Conservation (phyloP, 1,140 invertebrate species). For the Liolophura sinensis region DNA sequence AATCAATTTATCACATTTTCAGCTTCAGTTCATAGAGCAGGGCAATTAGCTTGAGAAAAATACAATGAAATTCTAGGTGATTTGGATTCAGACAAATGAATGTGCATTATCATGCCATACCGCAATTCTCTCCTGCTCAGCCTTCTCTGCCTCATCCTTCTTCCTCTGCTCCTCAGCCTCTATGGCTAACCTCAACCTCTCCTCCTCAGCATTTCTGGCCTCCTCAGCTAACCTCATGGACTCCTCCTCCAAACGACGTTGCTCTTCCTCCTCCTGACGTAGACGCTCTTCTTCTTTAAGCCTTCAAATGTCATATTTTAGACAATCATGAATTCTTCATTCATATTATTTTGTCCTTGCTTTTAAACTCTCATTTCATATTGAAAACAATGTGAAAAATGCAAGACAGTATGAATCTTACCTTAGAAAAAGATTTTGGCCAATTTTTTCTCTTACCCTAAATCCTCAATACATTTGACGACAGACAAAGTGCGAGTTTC, state of each 20-base stretch:
- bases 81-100: background rate
- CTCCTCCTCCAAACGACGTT: constrained; percentile 44
- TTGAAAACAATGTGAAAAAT: background rate
- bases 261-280: constrained; percentile 47
- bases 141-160: constrained; percentile 46
- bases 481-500: no score
- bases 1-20: no score
- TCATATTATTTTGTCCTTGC: background rate
- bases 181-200: constrained; percentile 47
- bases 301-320: constrained; percentile 21
- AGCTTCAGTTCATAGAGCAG: no score
- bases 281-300: constrained; percentile 42
- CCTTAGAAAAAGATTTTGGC: background rate
- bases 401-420: no score
- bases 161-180: constrained; percentile 48
- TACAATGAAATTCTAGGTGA: background rate
- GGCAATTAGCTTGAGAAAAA: no score
- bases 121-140: constrained; percentile 36
- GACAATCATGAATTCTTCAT: constrained; percentile 7
- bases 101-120: constrained; percentile 7
- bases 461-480: background rate
- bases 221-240: constrained; percentile 38
- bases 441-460: background rate
- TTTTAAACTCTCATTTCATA: background rate
- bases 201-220: constrained; percentile 43